phyloP scores from a whole-genome alignment of 2,888 invertebrate species.

The Pandemis heparana region DNA sequence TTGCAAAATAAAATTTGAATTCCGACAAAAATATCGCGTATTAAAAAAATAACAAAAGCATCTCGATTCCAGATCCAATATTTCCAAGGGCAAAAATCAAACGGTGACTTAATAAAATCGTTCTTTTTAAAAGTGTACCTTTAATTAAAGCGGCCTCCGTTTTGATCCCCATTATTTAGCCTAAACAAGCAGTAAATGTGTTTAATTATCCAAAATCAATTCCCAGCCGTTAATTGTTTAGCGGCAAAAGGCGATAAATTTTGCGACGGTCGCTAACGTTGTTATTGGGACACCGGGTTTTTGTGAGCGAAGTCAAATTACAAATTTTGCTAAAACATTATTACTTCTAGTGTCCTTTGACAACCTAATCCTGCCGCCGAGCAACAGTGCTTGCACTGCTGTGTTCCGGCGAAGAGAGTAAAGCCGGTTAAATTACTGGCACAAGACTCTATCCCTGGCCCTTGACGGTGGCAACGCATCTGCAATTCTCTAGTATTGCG shows the following conservation, averaged over 20 bases:
- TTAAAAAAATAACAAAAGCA: not conserved
- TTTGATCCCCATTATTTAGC: constrained; percentile 4
- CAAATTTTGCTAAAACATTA: too few relatives aligned
- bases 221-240: constrained; percentile 64
- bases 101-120: not conserved
- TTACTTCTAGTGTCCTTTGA: too few relatives aligned
- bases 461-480: too few relatives aligned
- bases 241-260: constrained; percentile 56
- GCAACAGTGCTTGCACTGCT: too few relatives aligned
- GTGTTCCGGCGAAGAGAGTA: too few relatives aligned
- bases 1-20: too few relatives aligned
- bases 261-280: not conserved
- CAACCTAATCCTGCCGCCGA: too few relatives aligned
- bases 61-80: not conserved
- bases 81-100: not conserved
- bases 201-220: constrained; percentile 73
- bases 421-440: too few relatives aligned
- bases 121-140: not conserved
- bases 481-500: too few relatives aligned
- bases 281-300: not conserved
- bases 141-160: constrained; percentile 6
- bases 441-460: too few relatives aligned
- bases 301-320: not conserved
- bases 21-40: too few relatives aligned
- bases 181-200: constrained; percentile 53